Evolutionary conservation across 1,140 invertebrate species (phyloP).

Genomic region (Arion vulgaris): DNA sequence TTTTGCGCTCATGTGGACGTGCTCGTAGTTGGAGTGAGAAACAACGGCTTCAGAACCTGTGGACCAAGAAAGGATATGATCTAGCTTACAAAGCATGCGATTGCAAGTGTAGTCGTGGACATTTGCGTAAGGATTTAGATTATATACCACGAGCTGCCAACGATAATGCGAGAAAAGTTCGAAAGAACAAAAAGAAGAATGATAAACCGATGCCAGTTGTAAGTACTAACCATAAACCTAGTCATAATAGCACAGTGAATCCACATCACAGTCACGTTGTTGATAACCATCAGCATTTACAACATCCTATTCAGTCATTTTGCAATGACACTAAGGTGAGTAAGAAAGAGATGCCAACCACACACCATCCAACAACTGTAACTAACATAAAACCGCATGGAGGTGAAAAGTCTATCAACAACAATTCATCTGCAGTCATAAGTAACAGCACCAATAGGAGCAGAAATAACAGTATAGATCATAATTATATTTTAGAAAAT

Average conservation of each 20-base stretch:
- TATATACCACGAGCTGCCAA: constrained; percentile 80
- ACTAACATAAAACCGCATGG: constrained; percentile 36
- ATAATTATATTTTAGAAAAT: background rate
- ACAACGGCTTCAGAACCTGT: constrained; percentile 93
- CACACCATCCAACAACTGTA: background rate
- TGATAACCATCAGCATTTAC: constrained; percentile 35
- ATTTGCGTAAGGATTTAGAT: constrained; percentile 94
- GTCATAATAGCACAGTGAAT: constrained; percentile 39
- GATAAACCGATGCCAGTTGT: constrained; percentile 75
- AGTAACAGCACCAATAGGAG: background rate
- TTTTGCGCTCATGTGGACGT: constrained; percentile 89
- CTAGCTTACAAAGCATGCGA: constrained; percentile 89
- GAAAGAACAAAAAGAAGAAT: constrained; percentile 75
- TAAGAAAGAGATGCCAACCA: background rate
- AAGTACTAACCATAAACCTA: constrained; percentile 50
- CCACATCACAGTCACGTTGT: constrained; percentile 3
- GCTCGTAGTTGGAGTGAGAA: constrained; percentile 94
- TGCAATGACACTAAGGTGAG: constrained; percentile 18
- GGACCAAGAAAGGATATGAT: constrained; percentile 98
- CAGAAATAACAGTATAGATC: constrained; percentile 31
- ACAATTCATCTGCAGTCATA: constrained; percentile 41
- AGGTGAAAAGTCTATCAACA: constrained; percentile 56
- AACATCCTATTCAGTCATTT: constrained; percentile 13
- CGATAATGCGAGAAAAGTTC: constrained; percentile 69
- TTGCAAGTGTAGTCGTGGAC: constrained; percentile 86